Evolutionary conservation across 2,113 vertebrate genomes (phyloP), one percentile per base, ranked within the genome.

Genomic region (Atlantisia rogersi): DNA sequence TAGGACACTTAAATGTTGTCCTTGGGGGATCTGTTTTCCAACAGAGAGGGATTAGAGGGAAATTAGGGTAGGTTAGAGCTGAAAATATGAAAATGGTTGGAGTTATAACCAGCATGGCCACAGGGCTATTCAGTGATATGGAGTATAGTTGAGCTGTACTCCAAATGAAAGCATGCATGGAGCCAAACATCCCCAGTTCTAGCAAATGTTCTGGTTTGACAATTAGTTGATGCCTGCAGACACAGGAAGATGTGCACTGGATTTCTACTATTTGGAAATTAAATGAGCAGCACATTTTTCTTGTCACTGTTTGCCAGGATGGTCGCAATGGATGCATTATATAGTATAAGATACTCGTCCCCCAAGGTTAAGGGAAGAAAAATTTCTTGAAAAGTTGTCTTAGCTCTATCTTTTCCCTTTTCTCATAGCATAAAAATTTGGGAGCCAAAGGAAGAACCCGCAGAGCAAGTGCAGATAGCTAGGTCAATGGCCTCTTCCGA

Each of bases 131-230:
- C n/a, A 39, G 17, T 55, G 37, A 32, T 37, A 28, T n/a, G 91
- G 32, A 46, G 2, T 8, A 16, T 40, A 39, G 11, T 62, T 67
- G 78, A 55, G 4, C 28, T 85, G 26, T 26, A 44, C 15, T 11
- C 21, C n/a, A 67, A 32, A 14, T 9, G 28, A 67, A 71, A 84
- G 6, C 5, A 24, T 18, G 12, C 31, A 64, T 22, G 22, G 32
- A 58, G 14, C 11, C 32, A 67, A 63, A 55, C 0, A 0, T 7
- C 58, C 2, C 4, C 29, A 7, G 0, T 55, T 60, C 37, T 31
- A 39, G 16, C 10, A 40, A 40, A 19, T 16, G 53, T 52, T 75
- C 56, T 71, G 24, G 24, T 76, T 73, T 71, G 21, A 28, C 21
- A 71, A 6, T 28, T 32, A 16, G 37, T 32, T 75, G 52, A 24